phyloP scores from a whole-genome alignment of 2,888 invertebrate genomes.

The Archaeoteleia sp. region DNA sequence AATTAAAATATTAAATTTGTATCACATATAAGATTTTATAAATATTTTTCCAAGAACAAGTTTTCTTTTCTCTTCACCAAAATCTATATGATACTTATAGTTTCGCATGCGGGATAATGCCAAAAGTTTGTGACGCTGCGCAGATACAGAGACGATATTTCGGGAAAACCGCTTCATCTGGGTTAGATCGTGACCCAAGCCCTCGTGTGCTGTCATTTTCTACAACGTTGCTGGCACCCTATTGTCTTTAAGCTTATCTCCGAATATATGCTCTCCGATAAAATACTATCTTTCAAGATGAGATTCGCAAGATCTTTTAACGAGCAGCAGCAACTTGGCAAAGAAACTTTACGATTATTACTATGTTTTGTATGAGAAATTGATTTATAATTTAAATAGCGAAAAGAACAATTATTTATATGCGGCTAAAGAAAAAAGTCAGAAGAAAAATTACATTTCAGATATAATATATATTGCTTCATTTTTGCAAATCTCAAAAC shows the following conservation, averaged over 20 bases:
- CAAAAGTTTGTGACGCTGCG: slow-evolving; percentile 2
- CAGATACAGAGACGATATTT: slow-evolving; percentile 6
- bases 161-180: slow-evolving; percentile 13
- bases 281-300: slow-evolving; percentile 1
- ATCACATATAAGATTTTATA: too few species aligned
- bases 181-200: slow-evolving; percentile 14
- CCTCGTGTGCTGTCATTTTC: slow-evolving; percentile 14
- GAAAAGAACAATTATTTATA: too few species aligned
- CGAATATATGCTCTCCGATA: slow-evolving; percentile 2
- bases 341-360: too few species aligned
- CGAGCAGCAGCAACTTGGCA: too few species aligned
- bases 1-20: too few species aligned
- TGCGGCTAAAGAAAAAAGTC: too few species aligned
- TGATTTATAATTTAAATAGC: too few species aligned
- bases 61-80: neutral
- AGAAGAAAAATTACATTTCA: too few species aligned
- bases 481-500: neutral
- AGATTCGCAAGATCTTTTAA: slow-evolving; percentile 7
- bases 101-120: slow-evolving; percentile 8
- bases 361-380: too few species aligned
- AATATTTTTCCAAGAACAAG: neutral
- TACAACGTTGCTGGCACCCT: slow-evolving; percentile 20
- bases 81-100: slow-evolving; percentile 1
- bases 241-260: slow-evolving; percentile 27
- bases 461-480: too few species aligned